Conservation (phyloP, 2,113 vertebrate genomes). For the Petroica traversi region DNA sequence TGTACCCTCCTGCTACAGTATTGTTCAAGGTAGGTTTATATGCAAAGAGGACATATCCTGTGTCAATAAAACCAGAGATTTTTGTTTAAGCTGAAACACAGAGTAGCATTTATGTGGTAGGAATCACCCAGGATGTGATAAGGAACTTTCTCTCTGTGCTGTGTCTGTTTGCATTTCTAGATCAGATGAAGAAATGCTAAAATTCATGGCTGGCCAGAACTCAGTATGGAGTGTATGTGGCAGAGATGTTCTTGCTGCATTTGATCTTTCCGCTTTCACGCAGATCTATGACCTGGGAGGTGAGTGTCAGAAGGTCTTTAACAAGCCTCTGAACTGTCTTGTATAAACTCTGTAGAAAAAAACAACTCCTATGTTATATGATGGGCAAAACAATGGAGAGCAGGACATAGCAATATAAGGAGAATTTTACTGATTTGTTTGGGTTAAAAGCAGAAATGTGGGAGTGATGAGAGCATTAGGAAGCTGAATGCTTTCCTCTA, state of each 20-base stretch:
- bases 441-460: background rate
- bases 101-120: background rate
- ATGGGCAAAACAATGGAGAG: background rate
- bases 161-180: conserved; percentile 42
- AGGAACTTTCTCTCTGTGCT: background rate
- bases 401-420: background rate
- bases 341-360: background rate
- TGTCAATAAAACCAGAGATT: background rate
- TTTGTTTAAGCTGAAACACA: background rate
- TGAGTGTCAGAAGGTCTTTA: conserved; percentile 35
- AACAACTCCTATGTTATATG: background rate
- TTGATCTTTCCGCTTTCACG: conserved; percentile 83
- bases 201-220: conserved; percentile 86
- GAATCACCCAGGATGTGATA: background rate
- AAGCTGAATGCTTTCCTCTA: background rate
- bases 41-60: background rate
- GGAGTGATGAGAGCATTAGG: background rate
- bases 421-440: background rate
- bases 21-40: background rate
- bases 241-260: conserved; percentile 78
- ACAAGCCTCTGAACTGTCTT: background rate
- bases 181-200: conserved; percentile 83
- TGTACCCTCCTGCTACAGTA: background rate
- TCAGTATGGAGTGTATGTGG: conserved; percentile 87
- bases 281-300: conserved; percentile 87